phyloP scores from a whole-genome alignment of 2,113 vertebrate genomes.

The Eclectus roratus region DNA sequence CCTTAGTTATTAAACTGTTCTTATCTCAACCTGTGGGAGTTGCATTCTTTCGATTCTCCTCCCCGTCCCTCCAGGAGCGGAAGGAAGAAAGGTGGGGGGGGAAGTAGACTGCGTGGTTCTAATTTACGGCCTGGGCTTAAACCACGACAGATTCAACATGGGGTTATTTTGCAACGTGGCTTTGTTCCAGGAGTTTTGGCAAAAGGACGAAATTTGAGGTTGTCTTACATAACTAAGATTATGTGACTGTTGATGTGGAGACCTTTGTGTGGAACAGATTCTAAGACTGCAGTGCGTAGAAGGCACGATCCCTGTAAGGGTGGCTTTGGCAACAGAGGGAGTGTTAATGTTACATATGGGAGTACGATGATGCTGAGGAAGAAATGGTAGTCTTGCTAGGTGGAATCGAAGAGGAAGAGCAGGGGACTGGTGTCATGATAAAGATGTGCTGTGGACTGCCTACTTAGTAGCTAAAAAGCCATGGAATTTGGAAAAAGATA shows the following conservation, averaged over 20 bases:
- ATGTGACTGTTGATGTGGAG: neutral
- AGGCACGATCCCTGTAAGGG: neutral
- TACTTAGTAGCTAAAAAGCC: neutral
- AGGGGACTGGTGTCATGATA: accelerated
- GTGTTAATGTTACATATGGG: accelerated
- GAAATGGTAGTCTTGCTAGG: neutral
- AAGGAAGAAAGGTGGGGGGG: too few relatives aligned
- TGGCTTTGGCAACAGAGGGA: neutral
- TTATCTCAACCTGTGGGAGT: too few relatives aligned
- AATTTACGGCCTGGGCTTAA: too few relatives aligned
- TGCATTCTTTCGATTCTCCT: too few relatives aligned
- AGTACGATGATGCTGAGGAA: neutral
- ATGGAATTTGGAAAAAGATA: neutral
- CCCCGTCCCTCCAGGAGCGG: too few relatives aligned
- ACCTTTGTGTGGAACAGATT: neutral
- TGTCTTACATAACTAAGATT: neutral
- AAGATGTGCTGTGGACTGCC: neutral
- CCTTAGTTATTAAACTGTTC: too few relatives aligned
- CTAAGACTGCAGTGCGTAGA: neutral
- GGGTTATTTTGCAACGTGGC: neutral
- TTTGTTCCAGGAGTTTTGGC: neutral
- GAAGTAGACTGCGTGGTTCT: too few relatives aligned
- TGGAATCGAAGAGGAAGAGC: neutral
- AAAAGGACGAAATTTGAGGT: neutral
- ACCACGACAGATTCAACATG: neutral